Conservation (phyloP, 2,113 vertebrate genomes). For the Eira barbara region DNA sequence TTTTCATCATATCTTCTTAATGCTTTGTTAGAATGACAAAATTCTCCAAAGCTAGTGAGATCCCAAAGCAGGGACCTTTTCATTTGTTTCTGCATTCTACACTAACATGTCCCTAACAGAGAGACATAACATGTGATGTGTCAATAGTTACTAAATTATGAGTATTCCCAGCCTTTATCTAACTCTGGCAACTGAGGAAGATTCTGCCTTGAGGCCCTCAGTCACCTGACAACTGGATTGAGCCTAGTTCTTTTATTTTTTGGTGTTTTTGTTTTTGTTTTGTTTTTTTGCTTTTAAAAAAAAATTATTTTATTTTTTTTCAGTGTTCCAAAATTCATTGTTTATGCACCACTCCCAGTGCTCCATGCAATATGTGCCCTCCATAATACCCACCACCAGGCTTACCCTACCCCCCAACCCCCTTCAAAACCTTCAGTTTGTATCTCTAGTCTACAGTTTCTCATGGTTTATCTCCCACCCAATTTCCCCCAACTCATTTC, state of each 20-base stretch:
- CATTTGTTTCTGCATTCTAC: neutral
- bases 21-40: neutral
- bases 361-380: no score
- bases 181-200: neutral
- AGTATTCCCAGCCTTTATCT: neutral
- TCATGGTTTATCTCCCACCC: no score
- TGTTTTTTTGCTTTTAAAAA: no score
- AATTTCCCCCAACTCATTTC: no score
- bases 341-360: no score
- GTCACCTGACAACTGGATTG: neutral
- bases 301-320: no score
- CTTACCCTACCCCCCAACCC: no score
- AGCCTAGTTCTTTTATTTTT: neutral
- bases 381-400: no score
- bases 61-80: neutral
- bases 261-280: no score
- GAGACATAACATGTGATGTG: neutral
- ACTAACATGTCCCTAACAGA: neutral
- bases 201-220: neutral
- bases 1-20: neutral
- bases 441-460: no score
- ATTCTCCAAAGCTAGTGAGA: neutral
- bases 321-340: no score
- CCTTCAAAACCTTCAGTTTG: no score
- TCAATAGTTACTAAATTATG: constrained; percentile 15